phyloP scores from a whole-genome alignment of 1,140 invertebrate genomes.

The Pseudomyrmex cubaensis region DNA sequence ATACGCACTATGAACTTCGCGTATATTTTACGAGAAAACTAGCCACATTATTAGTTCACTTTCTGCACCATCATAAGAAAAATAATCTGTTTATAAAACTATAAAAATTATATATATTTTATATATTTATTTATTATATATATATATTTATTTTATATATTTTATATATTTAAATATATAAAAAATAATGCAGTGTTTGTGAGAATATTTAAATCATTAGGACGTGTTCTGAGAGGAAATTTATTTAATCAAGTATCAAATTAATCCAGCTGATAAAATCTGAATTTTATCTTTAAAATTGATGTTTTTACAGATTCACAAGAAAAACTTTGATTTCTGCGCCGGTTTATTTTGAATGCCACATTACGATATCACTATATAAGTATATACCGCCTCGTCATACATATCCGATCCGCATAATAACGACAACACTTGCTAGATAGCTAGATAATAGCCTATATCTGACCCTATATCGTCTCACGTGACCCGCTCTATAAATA shows the following conservation, averaged over 20 bases:
- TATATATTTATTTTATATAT: too few species aligned
- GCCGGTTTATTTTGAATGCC: background rate
- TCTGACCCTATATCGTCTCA: slow-evolving; percentile 31
- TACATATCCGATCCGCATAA: slow-evolving; percentile 20
- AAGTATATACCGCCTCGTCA: slow-evolving; percentile 8
- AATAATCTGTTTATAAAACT: background rate
- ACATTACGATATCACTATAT: slow-evolving; percentile 8
- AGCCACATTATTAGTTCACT: background rate
- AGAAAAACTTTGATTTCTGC: slow-evolving; percentile 5
- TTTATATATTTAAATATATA: too few species aligned
- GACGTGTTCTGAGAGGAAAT: too few species aligned
- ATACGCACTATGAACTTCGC: slow-evolving; percentile 8
- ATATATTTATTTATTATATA: too few species aligned
- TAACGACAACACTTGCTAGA: slow-evolving; percentile 11
- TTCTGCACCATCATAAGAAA: background rate
- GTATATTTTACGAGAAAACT: slow-evolving; percentile 14
- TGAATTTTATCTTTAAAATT: background rate
- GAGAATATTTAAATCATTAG: too few species aligned
- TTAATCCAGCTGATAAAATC: too few species aligned
- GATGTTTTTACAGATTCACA: background rate
- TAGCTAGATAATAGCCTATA: background rate
- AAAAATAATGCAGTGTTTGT: too few species aligned
- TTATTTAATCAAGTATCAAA: too few species aligned
- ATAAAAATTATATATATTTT: too few species aligned
- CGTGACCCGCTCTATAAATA: slow-evolving; percentile 52